Evolutionary conservation across 2,113 vertebrate species (phyloP).

Genomic region (Progne subis): DNA sequence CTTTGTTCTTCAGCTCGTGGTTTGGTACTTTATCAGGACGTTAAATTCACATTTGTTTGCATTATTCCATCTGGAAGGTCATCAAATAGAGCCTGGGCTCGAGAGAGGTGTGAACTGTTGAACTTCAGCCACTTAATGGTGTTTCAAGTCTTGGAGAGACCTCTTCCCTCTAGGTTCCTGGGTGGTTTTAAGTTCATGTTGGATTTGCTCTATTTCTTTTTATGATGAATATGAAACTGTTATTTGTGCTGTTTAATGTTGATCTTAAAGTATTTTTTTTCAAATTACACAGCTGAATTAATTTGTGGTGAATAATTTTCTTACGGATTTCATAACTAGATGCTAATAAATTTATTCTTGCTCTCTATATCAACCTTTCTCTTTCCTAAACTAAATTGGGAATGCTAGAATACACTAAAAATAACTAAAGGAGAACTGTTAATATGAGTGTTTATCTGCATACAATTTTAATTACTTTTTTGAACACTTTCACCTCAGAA

Average conservation of each 20-base stretch:
- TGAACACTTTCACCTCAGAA: neutral
- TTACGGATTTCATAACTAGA: neutral
- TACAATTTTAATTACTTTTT: neutral
- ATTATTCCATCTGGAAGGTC: neutral
- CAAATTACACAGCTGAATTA: neutral
- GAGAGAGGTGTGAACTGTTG: neutral
- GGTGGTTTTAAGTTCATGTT: neutral
- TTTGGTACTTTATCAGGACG: neutral
- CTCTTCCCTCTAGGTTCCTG: neutral
- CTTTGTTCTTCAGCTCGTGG: neutral
- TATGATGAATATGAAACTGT: neutral
- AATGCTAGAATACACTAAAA: neutral
- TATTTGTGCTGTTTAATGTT: neutral
- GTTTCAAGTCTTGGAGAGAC: neutral
- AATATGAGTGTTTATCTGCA: neutral
- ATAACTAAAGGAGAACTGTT: neutral
- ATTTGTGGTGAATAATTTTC: neutral
- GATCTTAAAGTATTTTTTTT: neutral
- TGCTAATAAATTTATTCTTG: neutral
- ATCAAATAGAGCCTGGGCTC: neutral
- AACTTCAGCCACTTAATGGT: neutral
- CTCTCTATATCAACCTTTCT: neutral
- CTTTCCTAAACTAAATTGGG: neutral
- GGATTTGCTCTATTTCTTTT: neutral
- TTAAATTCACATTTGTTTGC: neutral